These are phyloP conservation scores for Margaritifera margaritifera DNA, from an alignment of 2,888 invertebrate species.

Conservation along the genomic window DNA sequence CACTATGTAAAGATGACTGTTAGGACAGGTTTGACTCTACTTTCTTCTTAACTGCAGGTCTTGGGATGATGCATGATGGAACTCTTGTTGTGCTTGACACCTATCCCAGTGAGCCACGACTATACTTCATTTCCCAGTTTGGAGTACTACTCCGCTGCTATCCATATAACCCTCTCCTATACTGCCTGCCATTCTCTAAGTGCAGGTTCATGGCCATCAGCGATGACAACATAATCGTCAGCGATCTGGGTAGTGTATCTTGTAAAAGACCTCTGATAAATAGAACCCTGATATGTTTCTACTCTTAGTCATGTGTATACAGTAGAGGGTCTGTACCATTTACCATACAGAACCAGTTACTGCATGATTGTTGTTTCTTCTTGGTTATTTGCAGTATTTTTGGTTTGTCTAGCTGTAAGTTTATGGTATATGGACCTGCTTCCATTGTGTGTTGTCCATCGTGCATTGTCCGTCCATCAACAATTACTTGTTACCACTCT, in stretches of 20 bases:
- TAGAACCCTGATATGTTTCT: no score
- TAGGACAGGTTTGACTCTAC: background rate
- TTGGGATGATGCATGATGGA: conserved; percentile 45
- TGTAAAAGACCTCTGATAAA: background rate
- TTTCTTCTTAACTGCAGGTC: conserved; percentile 38
- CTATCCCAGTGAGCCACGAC: conserved; percentile 26
- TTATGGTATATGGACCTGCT: no score
- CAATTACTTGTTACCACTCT: no score
- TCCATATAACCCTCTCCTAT: conserved; percentile 33
- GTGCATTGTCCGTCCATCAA: no score
- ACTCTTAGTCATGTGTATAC: no score
- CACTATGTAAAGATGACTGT: no score
- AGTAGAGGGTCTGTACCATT: no score
- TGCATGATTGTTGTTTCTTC: no score
- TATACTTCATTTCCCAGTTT: conserved; percentile 44
- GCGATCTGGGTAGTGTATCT: conserved; percentile 54
- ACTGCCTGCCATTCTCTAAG: conserved; percentile 30
- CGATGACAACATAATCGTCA: conserved; percentile 49
- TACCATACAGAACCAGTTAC: no score
- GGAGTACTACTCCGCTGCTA: conserved; percentile 26
- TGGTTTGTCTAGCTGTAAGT: no score
- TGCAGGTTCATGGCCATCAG: conserved; percentile 57
- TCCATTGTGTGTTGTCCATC: no score
- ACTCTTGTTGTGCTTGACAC: conserved; percentile 52
- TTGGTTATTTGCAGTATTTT: no score